A percentile compares a stretch with the other conserved stretches of the same genome.
These are phyloP conservation scores for Anastrepha obliqua DNA, from an alignment of 1,140 invertebrate genomes.

Conservation along the genomic window DNA sequence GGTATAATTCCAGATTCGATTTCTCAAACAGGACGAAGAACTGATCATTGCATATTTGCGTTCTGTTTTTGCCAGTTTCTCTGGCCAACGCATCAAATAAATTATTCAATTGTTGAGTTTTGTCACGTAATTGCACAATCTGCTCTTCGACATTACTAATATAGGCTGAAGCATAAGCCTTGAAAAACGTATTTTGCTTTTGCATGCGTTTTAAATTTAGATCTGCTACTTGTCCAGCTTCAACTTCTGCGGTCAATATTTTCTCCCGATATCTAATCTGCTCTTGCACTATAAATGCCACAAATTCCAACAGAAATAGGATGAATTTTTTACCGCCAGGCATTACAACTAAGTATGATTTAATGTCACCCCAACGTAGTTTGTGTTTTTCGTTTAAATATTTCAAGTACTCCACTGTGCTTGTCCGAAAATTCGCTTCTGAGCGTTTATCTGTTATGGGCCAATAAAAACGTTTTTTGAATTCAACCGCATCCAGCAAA, in stretches of 20 bases:
- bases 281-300: conserved; percentile 66
- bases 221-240: conserved; percentile 30
- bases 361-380: conserved; percentile 67
- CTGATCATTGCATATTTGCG: conserved; percentile 57
- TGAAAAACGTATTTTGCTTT: conserved; percentile 61
- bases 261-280: conserved; percentile 66
- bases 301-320: conserved; percentile 66
- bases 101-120: conserved; percentile 34
- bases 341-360: conserved; percentile 71
- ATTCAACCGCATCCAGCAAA: conserved; percentile 73
- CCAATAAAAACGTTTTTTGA: conserved; percentile 75
- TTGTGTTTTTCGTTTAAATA: conserved; percentile 70
- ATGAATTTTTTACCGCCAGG: conserved; percentile 71
- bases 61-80: conserved; percentile 56
- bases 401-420: conserved; percentile 69
- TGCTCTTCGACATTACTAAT: conserved; percentile 60
- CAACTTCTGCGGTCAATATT: conserved; percentile 54
- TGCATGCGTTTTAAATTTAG: conserved; percentile 61
- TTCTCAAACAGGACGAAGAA: conserved; percentile 63
- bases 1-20: conserved; percentile 57
- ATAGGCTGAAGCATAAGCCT: conserved; percentile 65
- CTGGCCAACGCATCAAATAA: conserved; percentile 56
- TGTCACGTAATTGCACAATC: conserved; percentile 51
- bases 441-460: conserved; percentile 75
- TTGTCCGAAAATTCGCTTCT: conserved; percentile 74